Base-by-base conservation (phyloP, 1,140 invertebrate genomes). In the Thalassaphorura encarpata region DNA sequence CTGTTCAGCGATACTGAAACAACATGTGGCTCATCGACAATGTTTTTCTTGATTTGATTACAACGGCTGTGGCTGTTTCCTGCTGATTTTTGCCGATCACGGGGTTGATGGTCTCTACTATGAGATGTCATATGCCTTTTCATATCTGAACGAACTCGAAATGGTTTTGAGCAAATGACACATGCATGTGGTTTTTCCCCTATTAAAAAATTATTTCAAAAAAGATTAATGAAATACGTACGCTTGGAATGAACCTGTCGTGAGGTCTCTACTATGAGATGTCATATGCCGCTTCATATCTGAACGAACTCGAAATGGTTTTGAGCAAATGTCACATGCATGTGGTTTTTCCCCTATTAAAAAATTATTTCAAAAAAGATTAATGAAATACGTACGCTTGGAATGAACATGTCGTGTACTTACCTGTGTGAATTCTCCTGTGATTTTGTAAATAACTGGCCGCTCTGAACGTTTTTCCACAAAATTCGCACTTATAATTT, bases 81-180 rank as follows among this genome's bases (percentile, higher is more conserved):
- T 89, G 81, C 0, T 87, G 87, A 60, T 84, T 85, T 65, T 87
- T 85, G 0, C n/a, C n/a, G n/a, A n/a, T n/a, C n/a, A n/a, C n/a
- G n/a, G n/a, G n/a, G n/a, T n/a, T n/a, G n/a, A n/a, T n/a, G n/a
- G n/a, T n/a, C n/a, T n/a, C 87, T 85, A 21, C 88, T 96, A 68
- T 97, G 94, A 42, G n/a, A n/a, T n/a, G n/a, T n/a, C n/a, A n/a
- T n/a, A 70, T 96, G 93, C 1, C 91, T 75, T 59, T 89, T 88
- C 76, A 96, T 82, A 66, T 95, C 87, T 26, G 89, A 88, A 3
- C 82, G 77, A 1, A 88, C 85, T 31, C 88, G 77, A 71, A 91
- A 92, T n/a, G 80, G 79, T 68, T 89, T 90, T 1, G 79, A 80
- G 67, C 88, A 90, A 0, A 85, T 73, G 2, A 76, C 71, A 69